Percentiles rank a stretch among this genome's conserved stretches.
Conservation (phyloP, 64 coral and sea anemone species). For the Montipora capricornis region DNA sequence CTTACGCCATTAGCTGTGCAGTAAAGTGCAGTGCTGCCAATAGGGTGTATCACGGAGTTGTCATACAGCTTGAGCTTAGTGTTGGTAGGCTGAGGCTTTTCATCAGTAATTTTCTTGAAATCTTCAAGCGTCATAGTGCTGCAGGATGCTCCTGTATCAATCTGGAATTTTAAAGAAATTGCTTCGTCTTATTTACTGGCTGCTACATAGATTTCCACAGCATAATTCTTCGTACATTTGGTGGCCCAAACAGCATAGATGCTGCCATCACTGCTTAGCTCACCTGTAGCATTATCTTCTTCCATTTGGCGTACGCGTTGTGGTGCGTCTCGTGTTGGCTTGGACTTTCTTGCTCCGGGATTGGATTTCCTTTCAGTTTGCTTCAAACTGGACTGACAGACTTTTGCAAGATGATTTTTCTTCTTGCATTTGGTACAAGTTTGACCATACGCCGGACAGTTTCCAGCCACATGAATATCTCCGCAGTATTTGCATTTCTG, state of each 20-base stretch:
- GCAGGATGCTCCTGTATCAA: constrained; percentile 33
- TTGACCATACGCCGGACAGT: no score
- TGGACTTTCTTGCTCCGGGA: neutral
- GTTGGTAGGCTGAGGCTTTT: neutral
- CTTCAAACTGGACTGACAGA: neutral
- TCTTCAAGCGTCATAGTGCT: constrained; percentile 53
- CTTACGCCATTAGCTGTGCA: constrained; percentile 41
- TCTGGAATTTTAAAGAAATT: constrained; percentile 29
- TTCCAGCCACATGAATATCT: no score
- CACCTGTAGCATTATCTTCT: neutral
- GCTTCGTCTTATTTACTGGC: neutral
- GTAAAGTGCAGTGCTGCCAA: constrained; percentile 29
- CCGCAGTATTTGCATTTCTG: no score
- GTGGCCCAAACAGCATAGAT: neutral
- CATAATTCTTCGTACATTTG: constrained; percentile 9
- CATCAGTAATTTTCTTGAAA: constrained; percentile 35
- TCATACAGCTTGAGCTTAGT: constrained; percentile 50
- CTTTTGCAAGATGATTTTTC: neutral
- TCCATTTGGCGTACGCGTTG: neutral
- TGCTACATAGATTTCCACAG: constrained; percentile 1
- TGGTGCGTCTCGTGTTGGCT: neutral
- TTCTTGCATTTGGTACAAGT: neutral
- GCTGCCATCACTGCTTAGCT: neutral
- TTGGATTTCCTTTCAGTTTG: neutral
- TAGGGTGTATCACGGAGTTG: constrained; percentile 32